Percentiles rank a stretch among this genome's conserved stretches.
Evolutionary conservation across 2,113 vertebrate species (phyloP).

Genomic region (Puntigrus tetrazona): DNA sequence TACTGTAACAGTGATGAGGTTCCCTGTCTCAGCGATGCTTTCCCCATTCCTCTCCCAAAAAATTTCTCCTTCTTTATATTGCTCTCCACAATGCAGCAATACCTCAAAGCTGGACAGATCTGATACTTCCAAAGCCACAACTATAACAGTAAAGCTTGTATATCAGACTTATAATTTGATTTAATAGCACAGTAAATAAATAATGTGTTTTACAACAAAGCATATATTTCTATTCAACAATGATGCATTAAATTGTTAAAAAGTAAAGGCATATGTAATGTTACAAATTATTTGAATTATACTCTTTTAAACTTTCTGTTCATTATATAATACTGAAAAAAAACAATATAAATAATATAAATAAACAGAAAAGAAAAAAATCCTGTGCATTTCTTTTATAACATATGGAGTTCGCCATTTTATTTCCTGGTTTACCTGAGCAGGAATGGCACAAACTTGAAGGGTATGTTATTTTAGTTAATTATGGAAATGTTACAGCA

Average conservation of each 20-base stretch:
- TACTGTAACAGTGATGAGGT: constrained; percentile 61
- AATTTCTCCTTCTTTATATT: constrained; percentile 56
- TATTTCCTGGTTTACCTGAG: no score
- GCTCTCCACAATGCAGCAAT: constrained; percentile 66
- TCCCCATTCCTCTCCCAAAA: constrained; percentile 69
- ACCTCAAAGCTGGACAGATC: constrained; percentile 6
- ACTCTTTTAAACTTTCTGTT: background rate
- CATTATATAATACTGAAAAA: background rate
- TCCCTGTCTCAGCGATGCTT: constrained; percentile 48
- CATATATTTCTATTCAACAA: background rate
- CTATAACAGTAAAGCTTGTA: constrained; percentile 47
- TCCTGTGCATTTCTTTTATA: no score
- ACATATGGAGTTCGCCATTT: no score
- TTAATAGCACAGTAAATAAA: background rate
- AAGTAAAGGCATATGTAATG: background rate
- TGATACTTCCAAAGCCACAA: constrained; percentile 63
- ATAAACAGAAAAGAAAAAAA: background rate
- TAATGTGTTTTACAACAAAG: background rate
- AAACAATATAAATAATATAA: no score
- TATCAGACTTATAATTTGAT: background rate
- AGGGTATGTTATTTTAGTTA: no score
- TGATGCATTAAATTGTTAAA: background rate
- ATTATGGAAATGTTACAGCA: no score
- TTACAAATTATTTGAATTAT: background rate
- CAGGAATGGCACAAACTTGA: no score